These are phyloP conservation scores for Boloria selene DNA, from an alignment of 2,888 invertebrate species.

Conservation along the genomic window DNA sequence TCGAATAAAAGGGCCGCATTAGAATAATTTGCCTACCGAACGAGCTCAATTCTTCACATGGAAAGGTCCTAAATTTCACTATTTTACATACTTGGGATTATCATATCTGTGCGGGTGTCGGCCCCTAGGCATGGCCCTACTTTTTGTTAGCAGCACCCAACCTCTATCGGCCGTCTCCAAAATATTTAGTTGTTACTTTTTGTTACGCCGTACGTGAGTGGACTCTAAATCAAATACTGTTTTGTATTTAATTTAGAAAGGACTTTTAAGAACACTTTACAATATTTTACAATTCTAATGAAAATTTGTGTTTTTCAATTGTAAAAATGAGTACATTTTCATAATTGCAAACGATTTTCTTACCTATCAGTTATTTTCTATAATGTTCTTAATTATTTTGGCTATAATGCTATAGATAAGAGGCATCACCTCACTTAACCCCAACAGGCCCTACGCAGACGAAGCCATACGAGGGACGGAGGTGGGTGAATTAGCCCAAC, in stretches of 20 bases:
- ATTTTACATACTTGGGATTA: constrained; percentile 82
- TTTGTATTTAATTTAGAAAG: constrained; percentile 49
- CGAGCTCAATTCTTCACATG: constrained; percentile 81
- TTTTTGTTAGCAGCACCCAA: constrained; percentile 78
- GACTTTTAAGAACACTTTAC: background rate
- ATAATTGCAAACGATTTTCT: no score
- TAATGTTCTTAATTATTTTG: background rate
- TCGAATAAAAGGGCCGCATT: constrained; percentile 81
- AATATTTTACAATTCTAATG: background rate
- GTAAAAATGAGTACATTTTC: no score
- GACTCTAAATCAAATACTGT: constrained; percentile 69
- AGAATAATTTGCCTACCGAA: constrained; percentile 79
- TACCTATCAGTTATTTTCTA: no score
- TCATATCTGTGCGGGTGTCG: constrained; percentile 78
- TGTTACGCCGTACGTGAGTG: constrained; percentile 76
- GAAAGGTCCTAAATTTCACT: constrained; percentile 82
- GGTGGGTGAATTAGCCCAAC: constrained; percentile 81
- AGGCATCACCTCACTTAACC: constrained; percentile 64
- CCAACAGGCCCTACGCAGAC: constrained; percentile 64
- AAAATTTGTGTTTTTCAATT: background rate
- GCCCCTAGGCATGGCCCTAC: constrained; percentile 60
- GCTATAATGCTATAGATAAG: constrained; percentile 24
- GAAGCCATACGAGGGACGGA: constrained; percentile 70
- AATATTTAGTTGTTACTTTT: constrained; percentile 83
- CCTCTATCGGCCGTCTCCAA: constrained; percentile 77